phyloP scores from a whole-genome alignment of 2,888 invertebrate species.

The Clunio marinus region DNA sequence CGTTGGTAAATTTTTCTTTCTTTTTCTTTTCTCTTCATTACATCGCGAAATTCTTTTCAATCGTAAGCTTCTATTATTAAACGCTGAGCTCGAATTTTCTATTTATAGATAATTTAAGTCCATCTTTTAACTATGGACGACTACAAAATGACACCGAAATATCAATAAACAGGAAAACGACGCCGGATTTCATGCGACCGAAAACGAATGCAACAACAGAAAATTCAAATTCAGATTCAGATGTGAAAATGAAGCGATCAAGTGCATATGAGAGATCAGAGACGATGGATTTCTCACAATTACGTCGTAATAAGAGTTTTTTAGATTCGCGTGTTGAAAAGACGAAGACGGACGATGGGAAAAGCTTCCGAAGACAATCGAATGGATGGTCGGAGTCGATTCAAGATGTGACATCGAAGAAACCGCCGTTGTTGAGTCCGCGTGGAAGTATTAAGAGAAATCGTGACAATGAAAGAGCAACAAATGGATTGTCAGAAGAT shows the following conservation, averaged over 20 bases:
- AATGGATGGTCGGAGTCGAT: not conserved
- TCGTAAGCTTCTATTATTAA: slow-evolving; percentile 28
- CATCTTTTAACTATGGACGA: slow-evolving; percentile 55
- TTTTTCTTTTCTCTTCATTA: no score
- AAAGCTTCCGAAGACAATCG: not conserved
- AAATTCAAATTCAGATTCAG: slow-evolving; percentile 13
- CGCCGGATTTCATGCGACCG: slow-evolving; percentile 44
- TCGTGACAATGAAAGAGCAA: not conserved
- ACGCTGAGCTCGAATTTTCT: slow-evolving; percentile 38
- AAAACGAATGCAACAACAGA: slow-evolving; percentile 5
- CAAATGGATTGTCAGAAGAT: not conserved
- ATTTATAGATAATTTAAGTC: slow-evolving; percentile 54
- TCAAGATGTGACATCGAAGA: not conserved
- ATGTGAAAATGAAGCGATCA: slow-evolving; percentile 29
- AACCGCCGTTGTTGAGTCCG: slow-evolving; percentile 21
- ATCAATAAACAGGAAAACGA: slow-evolving; percentile 47
- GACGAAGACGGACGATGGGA: not conserved
- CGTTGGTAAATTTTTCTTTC: slow-evolving; percentile 31
- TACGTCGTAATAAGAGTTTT: slow-evolving; percentile 35
- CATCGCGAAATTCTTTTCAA: not conserved
- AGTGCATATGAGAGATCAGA: slow-evolving; percentile 33
- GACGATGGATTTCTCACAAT: slow-evolving; percentile 23
- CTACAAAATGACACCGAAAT: slow-evolving; percentile 59
- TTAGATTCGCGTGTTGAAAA: not conserved
- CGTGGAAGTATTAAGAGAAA: slow-evolving; percentile 18